Conservation (phyloP, 2,113 vertebrate genomes). For the Chauna torquata region DNA sequence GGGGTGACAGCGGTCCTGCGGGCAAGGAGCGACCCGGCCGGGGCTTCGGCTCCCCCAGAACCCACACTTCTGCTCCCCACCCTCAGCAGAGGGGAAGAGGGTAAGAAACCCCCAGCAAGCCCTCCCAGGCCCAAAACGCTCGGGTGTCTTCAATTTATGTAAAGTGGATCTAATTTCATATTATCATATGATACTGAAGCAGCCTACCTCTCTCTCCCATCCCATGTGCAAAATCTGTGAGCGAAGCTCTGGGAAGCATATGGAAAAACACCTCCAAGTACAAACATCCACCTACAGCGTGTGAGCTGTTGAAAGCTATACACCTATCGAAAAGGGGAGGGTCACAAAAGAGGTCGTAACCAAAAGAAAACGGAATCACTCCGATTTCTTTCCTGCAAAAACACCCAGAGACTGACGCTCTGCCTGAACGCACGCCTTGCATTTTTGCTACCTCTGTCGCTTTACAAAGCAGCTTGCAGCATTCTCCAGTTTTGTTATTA, state of each 20-base stretch:
- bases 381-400: background rate
- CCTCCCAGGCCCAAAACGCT: background rate
- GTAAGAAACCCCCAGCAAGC: background rate
- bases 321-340: background rate
- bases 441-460: background rate
- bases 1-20: background rate
- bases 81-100: background rate
- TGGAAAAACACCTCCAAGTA: constrained; percentile 41
- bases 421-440: background rate
- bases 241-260: constrained; percentile 21
- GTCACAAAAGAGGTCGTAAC: constrained; percentile 8
- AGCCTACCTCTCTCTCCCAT: constrained; percentile 21
- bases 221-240: background rate
- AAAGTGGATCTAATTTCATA: constrained; percentile 9
- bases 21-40: fast-evolving
- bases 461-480: background rate
- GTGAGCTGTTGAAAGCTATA: background rate
- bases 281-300: constrained; percentile 33
- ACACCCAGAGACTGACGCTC: background rate
- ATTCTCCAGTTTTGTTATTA: background rate
- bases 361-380: background rate
- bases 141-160: background rate
- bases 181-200: background rate
- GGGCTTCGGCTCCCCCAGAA: background rate
- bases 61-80: background rate